Conservation (phyloP, 2,797 vertebrate genomes). For the Chaetodon trifasciatus region DNA sequence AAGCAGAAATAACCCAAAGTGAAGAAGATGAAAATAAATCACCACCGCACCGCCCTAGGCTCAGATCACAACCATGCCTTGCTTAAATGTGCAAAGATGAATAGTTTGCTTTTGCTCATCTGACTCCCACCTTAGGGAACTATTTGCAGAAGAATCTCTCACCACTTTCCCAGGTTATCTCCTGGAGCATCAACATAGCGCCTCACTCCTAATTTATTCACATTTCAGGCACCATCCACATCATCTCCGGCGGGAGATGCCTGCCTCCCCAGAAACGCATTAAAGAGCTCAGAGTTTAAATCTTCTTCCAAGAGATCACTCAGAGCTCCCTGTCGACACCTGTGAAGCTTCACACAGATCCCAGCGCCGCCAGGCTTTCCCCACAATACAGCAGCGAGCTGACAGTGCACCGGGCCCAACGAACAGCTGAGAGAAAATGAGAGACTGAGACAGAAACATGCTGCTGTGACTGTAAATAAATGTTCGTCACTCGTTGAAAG, state of each 20-base stretch:
- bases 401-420: slow-evolving; percentile 15
- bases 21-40: slow-evolving; percentile 73
- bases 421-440: slow-evolving; percentile 48
- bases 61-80: slow-evolving; percentile 65
- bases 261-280: slow-evolving; percentile 74
- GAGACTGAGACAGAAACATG: slow-evolving; percentile 30
- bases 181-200: slow-evolving; percentile 78
- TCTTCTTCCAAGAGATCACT: slow-evolving; percentile 78
- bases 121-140: slow-evolving; percentile 76
- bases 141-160: slow-evolving; percentile 77
- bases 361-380: slow-evolving; percentile 53
- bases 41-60: slow-evolving; percentile 56
- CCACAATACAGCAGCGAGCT: slow-evolving; percentile 40
- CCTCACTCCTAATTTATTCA: slow-evolving; percentile 80
- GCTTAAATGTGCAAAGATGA: slow-evolving; percentile 80
- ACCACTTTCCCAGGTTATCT: slow-evolving; percentile 74
- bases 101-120: slow-evolving; percentile 76
- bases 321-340: slow-evolving; percentile 63
- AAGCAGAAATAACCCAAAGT: slow-evolving; percentile 62
- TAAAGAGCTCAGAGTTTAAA: slow-evolving; percentile 79
- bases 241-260: slow-evolving; percentile 61
- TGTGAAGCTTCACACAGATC: slow-evolving; percentile 62
- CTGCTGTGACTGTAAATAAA: slow-evolving; percentile 58
- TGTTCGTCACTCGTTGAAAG: slow-evolving; percentile 31
- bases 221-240: slow-evolving; percentile 66